Evolutionary conservation across 2,113 vertebrate genomes (phyloP).

Genomic region (Ptyas mucosa): DNA sequence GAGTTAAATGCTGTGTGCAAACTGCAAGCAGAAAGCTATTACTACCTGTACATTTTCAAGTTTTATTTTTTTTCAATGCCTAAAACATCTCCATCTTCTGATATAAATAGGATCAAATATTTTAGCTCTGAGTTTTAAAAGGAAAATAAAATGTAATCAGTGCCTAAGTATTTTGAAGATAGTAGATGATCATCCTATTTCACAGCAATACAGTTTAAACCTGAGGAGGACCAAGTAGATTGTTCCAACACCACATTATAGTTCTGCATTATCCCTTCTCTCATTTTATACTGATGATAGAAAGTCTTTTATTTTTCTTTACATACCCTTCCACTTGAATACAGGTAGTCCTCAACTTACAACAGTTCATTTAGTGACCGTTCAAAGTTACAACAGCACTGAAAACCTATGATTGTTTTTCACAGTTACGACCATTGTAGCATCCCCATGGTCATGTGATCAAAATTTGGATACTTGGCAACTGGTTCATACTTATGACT

Average conservation of each 20-base stretch:
- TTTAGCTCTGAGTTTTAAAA: conserved; percentile 33
- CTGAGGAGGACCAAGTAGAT: conserved; percentile 34
- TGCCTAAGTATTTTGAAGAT: conserved; percentile 37
- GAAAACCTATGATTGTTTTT: no score
- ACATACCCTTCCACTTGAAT: not conserved
- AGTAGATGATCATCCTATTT: conserved; percentile 41
- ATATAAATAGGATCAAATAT: conserved; percentile 46
- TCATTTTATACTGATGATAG: conserved; percentile 21
- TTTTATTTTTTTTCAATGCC: conserved; percentile 36
- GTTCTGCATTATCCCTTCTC: conserved; percentile 1
- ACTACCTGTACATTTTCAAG: conserved; percentile 28
- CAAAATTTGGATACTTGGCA: no score
- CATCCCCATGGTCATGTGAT: no score
- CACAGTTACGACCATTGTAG: no score
- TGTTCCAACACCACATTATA: conserved; percentile 45
- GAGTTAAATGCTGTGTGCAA: conserved; percentile 14
- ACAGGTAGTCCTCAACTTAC: no score
- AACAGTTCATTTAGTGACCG: no score
- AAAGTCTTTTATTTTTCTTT: conserved; percentile 35
- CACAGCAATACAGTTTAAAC: conserved; percentile 46
- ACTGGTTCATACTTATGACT: no score
- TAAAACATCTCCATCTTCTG: conserved; percentile 43
- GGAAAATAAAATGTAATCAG: conserved; percentile 34
- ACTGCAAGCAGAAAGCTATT: conserved; percentile 39
- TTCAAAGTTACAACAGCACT: no score